phyloP scores from a whole-genome alignment of 2,113 vertebrate genomes.

The Phalacrocorax brasilianus region DNA sequence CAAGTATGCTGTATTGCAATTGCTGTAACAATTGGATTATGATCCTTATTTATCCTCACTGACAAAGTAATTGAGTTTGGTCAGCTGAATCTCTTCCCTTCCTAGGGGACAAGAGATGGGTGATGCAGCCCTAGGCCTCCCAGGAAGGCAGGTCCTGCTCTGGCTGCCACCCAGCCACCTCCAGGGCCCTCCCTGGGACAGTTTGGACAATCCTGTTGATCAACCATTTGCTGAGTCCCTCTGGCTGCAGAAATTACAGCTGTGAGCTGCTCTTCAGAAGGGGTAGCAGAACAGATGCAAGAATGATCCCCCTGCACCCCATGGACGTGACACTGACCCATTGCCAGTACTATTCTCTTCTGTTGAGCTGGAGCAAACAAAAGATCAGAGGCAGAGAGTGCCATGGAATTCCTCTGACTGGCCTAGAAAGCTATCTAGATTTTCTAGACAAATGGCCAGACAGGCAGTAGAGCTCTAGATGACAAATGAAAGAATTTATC shows the following conservation, averaged over 20 bases:
- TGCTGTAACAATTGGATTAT: constrained; percentile 46
- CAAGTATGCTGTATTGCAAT: neutral
- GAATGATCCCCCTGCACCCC: neutral
- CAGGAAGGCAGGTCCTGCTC: neutral
- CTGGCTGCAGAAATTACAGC: neutral
- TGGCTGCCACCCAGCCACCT: neutral
- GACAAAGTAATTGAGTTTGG: constrained; percentile 12
- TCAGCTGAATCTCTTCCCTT: constrained; percentile 14
- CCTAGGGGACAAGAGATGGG: neutral
- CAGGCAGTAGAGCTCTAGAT: neutral
- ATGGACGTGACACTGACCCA: neutral
- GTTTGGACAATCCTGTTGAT: neutral
- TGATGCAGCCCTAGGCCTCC: neutral
- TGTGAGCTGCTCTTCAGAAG: neutral
- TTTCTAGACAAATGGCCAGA: neutral
- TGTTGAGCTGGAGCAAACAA: neutral
- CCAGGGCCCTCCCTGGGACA: neutral
- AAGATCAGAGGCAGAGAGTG: neutral
- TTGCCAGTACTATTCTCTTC: neutral
- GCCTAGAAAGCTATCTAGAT: neutral
- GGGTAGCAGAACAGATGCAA: neutral
- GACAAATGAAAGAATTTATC: neutral
- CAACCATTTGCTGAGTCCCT: neutral
- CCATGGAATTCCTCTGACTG: neutral
- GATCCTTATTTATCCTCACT: constrained; percentile 34